phyloP scores from a whole-genome alignment of 64 coral and sea anemone species.

The Pocillopora verrucosa region DNA sequence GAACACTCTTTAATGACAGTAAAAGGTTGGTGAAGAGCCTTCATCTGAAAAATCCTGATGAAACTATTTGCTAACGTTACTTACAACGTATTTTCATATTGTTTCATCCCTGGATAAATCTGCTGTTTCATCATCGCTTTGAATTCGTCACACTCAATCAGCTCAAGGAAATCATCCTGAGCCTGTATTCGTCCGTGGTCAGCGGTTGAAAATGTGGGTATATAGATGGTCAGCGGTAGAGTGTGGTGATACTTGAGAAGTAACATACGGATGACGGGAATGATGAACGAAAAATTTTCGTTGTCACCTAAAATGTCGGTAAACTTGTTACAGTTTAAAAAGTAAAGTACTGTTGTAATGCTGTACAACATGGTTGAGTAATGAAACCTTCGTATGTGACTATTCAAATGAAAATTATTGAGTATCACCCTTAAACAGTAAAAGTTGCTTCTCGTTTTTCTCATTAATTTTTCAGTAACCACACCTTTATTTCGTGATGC shows the following conservation, averaged over 20 bases:
- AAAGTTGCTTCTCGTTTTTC: too few relatives aligned
- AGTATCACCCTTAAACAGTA: too few relatives aligned
- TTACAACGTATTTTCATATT: constrained; percentile 86
- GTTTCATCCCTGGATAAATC: constrained; percentile 84
- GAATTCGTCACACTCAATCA: constrained; percentile 81
- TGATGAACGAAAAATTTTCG: constrained; percentile 84
- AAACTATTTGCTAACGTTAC: background rate
- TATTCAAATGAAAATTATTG: too few relatives aligned
- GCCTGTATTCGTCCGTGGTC: constrained; percentile 49
- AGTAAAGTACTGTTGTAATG: too few relatives aligned
- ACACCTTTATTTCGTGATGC: constrained; percentile 76
- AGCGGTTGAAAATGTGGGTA: constrained; percentile 72
- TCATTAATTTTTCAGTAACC: too few relatives aligned
- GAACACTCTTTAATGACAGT: too few relatives aligned
- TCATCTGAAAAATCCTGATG: too few relatives aligned
- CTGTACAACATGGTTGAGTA: too few relatives aligned
- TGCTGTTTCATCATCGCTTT: constrained; percentile 95
- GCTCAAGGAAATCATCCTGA: constrained; percentile 78
- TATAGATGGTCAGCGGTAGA: constrained; percentile 87
- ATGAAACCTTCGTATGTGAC: too few relatives aligned
- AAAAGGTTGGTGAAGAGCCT: too few relatives aligned
- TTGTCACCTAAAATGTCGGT: constrained; percentile 51
- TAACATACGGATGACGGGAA: constrained; percentile 83
- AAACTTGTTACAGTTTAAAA: too few relatives aligned
- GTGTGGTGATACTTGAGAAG: constrained; percentile 74